A percentile compares a stretch with the other conserved stretches of the same genome.
Conservation (phyloP, 1,140 invertebrate species). For the Streblospio benedicti region DNA sequence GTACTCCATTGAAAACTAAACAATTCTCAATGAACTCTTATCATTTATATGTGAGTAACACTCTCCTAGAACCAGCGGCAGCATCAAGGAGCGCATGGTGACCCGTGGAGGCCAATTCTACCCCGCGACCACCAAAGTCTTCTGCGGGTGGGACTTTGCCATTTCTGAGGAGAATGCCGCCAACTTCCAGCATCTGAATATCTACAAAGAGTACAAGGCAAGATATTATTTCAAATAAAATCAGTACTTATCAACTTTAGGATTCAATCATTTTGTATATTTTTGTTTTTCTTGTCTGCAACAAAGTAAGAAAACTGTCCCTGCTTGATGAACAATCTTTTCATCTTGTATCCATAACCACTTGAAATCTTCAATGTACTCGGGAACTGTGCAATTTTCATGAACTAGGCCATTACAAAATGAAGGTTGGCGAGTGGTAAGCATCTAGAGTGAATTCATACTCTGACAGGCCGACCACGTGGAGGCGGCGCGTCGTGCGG, state of each 20-base stretch:
- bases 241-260: background rate
- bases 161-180: conserved; percentile 71
- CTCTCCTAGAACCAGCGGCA: conserved; percentile 42
- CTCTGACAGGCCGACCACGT: no score
- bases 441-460: no score
- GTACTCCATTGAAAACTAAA: background rate
- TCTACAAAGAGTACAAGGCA: background rate
- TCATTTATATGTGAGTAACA: conserved; percentile 8
- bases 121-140: conserved; percentile 72
- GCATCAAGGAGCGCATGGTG: conserved; percentile 31
- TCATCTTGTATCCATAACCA: no score
- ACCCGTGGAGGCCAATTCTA: conserved; percentile 51
- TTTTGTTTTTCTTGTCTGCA: no score
- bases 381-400: background rate
- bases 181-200: conserved; percentile 12
- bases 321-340: no score
- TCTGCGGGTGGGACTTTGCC: conserved; percentile 81
- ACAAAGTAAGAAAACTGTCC: no score
- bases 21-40: background rate
- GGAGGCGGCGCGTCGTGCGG: no score
- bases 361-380: background rate
- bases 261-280: no score
- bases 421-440: no score
- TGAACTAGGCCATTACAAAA: background rate
- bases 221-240: background rate